Evolutionary conservation across 2,888 invertebrate genomes (phyloP).

Genomic region (Apoda limacodes): DNA sequence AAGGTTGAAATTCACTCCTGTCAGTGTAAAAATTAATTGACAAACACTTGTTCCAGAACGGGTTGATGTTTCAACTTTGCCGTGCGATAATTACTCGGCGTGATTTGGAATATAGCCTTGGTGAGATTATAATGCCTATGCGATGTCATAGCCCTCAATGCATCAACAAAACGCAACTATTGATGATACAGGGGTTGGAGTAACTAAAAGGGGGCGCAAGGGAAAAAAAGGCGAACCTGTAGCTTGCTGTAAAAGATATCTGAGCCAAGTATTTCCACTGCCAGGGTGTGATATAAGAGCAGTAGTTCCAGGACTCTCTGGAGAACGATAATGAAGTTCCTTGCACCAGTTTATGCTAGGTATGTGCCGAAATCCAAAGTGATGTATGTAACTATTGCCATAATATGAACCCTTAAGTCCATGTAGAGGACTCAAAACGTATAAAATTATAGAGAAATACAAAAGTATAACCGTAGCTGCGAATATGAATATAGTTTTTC

Average conservation of each 20-base stretch:
- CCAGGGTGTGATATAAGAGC: conserved; percentile 85
- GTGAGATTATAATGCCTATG: no score
- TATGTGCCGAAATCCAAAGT: conserved; percentile 37
- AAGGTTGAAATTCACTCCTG: no score
- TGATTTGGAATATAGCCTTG: no score
- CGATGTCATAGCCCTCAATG: no score
- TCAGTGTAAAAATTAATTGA: no score
- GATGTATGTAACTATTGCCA: conserved; percentile 35
- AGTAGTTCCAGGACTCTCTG: conserved; percentile 57
- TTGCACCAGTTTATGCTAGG: conserved; percentile 63
- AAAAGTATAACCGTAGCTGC: conserved; percentile 42
- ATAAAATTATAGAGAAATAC: conserved; percentile 53
- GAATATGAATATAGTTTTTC: conserved; percentile 44
- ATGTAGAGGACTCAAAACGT: conserved; percentile 50
- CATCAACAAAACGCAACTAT: no score
- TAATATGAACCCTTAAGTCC: conserved; percentile 33
- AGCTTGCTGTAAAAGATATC: conserved; percentile 82
- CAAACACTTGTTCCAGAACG: no score
- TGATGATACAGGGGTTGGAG: no score
- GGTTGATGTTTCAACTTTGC: no score
- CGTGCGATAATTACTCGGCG: no score
- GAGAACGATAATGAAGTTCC: conserved; percentile 52
- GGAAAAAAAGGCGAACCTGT: no score
- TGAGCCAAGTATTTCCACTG: conserved; percentile 87
- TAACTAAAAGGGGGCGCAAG: no score